Conservation (phyloP, 2,113 vertebrate genomes). For the Oxygymnocypris stewartii region DNA sequence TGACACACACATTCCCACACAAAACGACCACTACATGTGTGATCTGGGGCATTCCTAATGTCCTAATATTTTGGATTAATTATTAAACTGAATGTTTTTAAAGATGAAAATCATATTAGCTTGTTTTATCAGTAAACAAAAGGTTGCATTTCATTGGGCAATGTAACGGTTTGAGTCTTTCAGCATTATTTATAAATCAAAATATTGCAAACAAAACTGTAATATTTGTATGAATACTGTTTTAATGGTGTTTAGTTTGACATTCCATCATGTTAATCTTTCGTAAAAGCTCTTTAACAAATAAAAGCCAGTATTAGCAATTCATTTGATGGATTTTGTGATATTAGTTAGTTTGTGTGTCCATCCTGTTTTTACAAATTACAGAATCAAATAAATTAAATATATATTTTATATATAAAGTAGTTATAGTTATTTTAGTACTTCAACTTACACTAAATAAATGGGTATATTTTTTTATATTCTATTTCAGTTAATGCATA, state of each 20-base stretch:
- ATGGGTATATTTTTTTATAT: too few species aligned
- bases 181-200: background rate
- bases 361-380: background rate
- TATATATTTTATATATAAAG: too few species aligned
- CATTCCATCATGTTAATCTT: background rate
- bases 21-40: background rate
- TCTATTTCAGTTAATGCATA: too few species aligned
- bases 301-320: background rate
- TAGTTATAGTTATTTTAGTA: too few species aligned
- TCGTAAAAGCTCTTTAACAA: background rate
- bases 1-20: conserved; percentile 15
- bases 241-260: background rate
- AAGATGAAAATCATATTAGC: background rate
- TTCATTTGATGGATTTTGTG: background rate
- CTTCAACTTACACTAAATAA: too few species aligned
- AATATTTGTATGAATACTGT: background rate
- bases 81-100: background rate
- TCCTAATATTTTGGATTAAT: background rate
- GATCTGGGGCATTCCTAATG: conserved; percentile 10
- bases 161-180: background rate
- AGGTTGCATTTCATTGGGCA: background rate
- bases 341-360: background rate
- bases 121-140: background rate
- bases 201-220: background rate
- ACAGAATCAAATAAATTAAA: background rate